phyloP scores from a whole-genome alignment of 2,888 invertebrate species.

The Blastobasis adustella region DNA sequence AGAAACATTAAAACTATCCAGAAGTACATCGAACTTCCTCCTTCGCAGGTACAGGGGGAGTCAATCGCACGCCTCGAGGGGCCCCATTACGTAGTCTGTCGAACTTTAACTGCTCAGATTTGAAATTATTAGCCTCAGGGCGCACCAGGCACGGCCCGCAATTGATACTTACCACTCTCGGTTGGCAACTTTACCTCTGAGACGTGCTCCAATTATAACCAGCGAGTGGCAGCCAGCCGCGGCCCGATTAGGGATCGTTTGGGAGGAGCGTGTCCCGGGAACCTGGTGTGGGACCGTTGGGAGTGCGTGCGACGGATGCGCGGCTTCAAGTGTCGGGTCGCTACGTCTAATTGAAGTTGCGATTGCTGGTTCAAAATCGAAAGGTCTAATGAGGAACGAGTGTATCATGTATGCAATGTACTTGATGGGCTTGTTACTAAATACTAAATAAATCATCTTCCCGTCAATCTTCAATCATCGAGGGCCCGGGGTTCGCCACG shows the following conservation, averaged over 20 bases:
- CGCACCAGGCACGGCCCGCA: constrained; percentile 9
- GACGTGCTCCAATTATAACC: constrained; percentile 23
- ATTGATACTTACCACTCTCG: constrained; percentile 15
- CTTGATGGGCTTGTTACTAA: no score
- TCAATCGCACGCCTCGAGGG: constrained; percentile 28
- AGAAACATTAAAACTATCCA: no score
- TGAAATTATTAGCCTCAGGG: constrained; percentile 34
- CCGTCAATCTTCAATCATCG: no score
- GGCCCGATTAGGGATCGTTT: background rate
- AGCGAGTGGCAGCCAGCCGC: constrained; percentile 1
- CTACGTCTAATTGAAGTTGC: background rate
- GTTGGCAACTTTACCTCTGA: constrained; percentile 16
- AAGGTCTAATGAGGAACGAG: constrained; percentile 12
- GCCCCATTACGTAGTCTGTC: constrained; percentile 30
- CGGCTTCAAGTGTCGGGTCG: background rate
- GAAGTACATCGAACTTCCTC: background rate
- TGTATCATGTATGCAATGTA: constrained; percentile 19
- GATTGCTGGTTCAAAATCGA: background rate
- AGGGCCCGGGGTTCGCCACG: no score
- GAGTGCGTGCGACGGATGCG: background rate
- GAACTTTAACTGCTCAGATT: constrained; percentile 36
- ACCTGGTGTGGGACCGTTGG: background rate
- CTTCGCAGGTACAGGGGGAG: constrained; percentile 13
- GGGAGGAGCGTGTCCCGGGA: background rate
- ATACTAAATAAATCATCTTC: no score